phyloP scores from a whole-genome alignment of 2,888 invertebrate genomes.

The Hipparchia semele region DNA sequence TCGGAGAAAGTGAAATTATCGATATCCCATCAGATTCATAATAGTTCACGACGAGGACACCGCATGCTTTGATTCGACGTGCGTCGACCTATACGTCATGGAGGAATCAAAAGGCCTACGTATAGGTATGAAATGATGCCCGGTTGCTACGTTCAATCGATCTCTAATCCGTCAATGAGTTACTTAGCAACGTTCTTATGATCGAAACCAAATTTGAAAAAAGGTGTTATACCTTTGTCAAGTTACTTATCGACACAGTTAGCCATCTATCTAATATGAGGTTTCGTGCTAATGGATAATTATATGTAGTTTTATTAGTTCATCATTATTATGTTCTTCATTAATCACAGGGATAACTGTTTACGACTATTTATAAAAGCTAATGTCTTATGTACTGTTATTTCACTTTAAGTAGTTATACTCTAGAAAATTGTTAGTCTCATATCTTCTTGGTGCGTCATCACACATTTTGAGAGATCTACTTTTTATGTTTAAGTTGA shows the following conservation, averaged over 20 bases:
- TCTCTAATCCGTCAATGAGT: too few species aligned
- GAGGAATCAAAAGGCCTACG: too few species aligned
- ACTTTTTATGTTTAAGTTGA: background rate
- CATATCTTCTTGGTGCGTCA: background rate
- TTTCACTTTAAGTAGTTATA: background rate
- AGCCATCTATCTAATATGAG: too few species aligned
- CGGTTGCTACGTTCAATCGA: too few species aligned
- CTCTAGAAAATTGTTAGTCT: background rate
- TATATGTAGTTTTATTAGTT: background rate
- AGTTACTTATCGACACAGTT: too few species aligned
- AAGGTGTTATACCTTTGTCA: too few species aligned
- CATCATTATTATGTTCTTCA: background rate
- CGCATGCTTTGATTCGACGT: constrained; percentile 1
- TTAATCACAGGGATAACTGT: background rate
- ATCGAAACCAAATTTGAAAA: too few species aligned
- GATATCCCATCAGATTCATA: constrained; percentile 45
- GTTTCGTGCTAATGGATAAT: too few species aligned
- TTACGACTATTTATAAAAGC: background rate
- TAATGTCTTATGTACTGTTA: constrained; percentile 1
- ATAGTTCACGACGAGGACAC: constrained; percentile 61
- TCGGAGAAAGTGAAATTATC: constrained; percentile 66
- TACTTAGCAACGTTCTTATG: too few species aligned
- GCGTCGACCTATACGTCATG: background rate
- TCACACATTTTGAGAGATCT: background rate
- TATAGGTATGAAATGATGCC: background rate